Conservation (phyloP, 1,140 invertebrate species). For the Lordiphosa stackelbergi region DNA sequence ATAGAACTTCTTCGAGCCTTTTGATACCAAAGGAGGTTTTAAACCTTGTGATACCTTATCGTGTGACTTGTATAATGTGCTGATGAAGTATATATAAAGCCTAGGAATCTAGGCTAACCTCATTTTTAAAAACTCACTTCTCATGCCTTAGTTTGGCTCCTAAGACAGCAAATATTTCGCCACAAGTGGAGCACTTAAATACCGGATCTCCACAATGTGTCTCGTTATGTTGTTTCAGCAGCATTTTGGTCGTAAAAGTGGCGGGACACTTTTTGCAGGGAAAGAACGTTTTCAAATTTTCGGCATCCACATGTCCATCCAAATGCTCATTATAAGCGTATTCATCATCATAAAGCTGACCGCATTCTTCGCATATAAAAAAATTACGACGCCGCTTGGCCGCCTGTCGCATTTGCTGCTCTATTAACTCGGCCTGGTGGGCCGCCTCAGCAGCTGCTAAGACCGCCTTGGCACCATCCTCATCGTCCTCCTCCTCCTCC, state of each 20-base stretch:
- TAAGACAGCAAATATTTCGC: slow-evolving; percentile 23
- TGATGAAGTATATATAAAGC: too few relatives aligned
- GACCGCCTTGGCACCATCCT: not conserved
- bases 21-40: too few relatives aligned
- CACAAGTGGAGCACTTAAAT: slow-evolving; percentile 42
- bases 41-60: too few relatives aligned
- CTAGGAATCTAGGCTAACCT: too few relatives aligned
- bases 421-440: slow-evolving; percentile 12
- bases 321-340: slow-evolving; percentile 31
- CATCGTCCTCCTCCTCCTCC: not conserved
- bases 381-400: slow-evolving; percentile 45
- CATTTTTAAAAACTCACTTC: slow-evolving; percentile 48
- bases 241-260: slow-evolving; percentile 15
- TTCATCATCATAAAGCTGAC: slow-evolving; percentile 30
- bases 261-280: slow-evolving; percentile 36
- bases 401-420: slow-evolving; percentile 19
- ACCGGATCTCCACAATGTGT: slow-evolving; percentile 17
- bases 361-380: slow-evolving; percentile 58
- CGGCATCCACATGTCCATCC: slow-evolving; percentile 15
- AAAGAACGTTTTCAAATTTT: slow-evolving; percentile 30
- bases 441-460: slow-evolving; percentile 13
- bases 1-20: too few relatives aligned
- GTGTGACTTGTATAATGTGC: too few relatives aligned
- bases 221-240: slow-evolving; percentile 22
- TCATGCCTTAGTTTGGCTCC: slow-evolving; percentile 42